Evolutionary conservation across 2,797 vertebrate genomes (phyloP), one percentile per base, ranked within the genome.

Genomic region (Threskiornis aethiopicus): DNA sequence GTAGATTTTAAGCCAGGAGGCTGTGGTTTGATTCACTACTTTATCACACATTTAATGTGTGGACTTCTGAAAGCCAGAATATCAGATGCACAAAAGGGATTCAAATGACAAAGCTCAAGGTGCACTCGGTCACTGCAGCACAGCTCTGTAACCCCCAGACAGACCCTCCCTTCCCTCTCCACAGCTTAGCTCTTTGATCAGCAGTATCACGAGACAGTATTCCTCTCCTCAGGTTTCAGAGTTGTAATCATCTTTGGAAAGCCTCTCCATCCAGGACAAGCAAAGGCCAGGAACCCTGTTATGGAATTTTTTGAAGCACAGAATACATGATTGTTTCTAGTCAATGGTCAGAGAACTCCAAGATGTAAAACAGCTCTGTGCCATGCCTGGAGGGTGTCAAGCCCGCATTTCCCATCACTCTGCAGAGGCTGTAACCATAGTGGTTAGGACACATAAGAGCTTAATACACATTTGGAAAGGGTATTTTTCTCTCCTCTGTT

Each of bases 141-240:
- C 62, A 67, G 37, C 64, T 57, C 64, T 57, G 26, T 18, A 44
- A 17, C 15, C 29, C 18, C 12, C 78, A 49, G 47, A 13, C 7
- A 11, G 6, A 8, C 4, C 24, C 22, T 81, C 10, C 11, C 20
- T 16, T 39, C 44, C 44, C 13, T 55, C 46, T 37, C 19, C 41
- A 11, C 46, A 47, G 19, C 29, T 29, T 21, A 66, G 31, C 21
- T 72, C 44, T 24, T 1, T 9, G 29, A 28, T 6, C 76, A 41
- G 21, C 9, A 31, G 1, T 31, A 39, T 5, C 51, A 19, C 0
- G 1, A 41, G 55, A 20, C 9, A 31, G 5, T 12, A 39, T 1
- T 62, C 55, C 17, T 41, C 39, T 66, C 51, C 57, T 14, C 44
- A 13, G 26, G 31, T 39, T 33, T 12, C 20, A 5, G 35, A 31